Conservation (phyloP, 2,113 vertebrate species). For the Microcebus lehilahytsara region DNA sequence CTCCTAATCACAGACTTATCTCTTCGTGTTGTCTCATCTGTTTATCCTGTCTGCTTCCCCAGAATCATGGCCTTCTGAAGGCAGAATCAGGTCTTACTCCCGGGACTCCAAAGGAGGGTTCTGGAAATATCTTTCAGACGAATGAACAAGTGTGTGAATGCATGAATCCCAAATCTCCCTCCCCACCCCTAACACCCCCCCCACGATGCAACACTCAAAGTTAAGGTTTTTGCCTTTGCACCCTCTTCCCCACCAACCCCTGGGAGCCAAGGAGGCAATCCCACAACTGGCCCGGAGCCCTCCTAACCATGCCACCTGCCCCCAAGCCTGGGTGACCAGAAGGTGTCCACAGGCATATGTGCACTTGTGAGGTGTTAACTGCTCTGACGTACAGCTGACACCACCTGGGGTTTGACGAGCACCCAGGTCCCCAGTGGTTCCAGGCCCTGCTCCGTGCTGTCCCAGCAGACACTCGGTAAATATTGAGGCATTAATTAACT, state of each 20-base stretch:
- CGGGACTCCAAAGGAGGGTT: neutral
- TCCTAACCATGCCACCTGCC: neutral
- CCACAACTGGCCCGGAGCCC: neutral
- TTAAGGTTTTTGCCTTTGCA: neutral
- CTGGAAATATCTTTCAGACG: neutral
- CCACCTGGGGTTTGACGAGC: neutral
- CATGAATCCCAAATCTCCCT: neutral
- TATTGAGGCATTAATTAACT: constrained; percentile 62
- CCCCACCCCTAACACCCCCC: too few relatives aligned
- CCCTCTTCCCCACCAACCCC: neutral
- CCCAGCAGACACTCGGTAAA: constrained; percentile 45
- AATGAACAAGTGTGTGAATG: neutral
- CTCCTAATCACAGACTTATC: neutral
- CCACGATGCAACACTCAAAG: neutral
- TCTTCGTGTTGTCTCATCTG: neutral
- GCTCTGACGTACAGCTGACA: neutral
- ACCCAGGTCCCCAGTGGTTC: neutral
- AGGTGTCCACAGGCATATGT: neutral
- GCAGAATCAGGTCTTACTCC: neutral
- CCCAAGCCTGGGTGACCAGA: neutral
- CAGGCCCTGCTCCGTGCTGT: neutral
- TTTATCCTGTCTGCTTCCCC: neutral
- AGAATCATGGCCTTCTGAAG: neutral
- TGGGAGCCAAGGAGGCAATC: neutral
- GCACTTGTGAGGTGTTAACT: neutral